Evolutionary conservation across 2,797 vertebrate species (phyloP).

Genomic region (Chaenodraco wilsoni): DNA sequence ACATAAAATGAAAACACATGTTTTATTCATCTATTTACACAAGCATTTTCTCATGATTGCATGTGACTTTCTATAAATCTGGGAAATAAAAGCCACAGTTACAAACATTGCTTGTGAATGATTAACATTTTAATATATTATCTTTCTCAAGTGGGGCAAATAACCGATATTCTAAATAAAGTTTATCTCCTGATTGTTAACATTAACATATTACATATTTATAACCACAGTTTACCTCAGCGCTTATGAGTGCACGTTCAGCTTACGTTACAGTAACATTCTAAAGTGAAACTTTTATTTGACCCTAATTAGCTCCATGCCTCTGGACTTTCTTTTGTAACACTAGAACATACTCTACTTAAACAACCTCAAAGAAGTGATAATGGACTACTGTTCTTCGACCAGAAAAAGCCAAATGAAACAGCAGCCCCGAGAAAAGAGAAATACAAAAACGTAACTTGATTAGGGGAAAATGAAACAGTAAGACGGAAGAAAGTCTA

Average conservation of each 20-base stretch:
- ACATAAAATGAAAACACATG: not conserved
- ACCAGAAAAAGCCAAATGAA: slow-evolving; percentile 53
- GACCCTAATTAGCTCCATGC: slow-evolving; percentile 15
- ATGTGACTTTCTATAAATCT: not conserved
- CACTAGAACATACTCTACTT: slow-evolving; percentile 32
- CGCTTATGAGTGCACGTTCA: not conserved
- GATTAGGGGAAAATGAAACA: slow-evolving; percentile 82
- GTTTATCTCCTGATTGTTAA: not conserved
- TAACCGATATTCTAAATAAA: no score
- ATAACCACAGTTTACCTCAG: slow-evolving; percentile 4
- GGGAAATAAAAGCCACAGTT: not conserved
- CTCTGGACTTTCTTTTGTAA: slow-evolving; percentile 17
- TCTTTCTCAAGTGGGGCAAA: not conserved
- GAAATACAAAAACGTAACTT: slow-evolving; percentile 77
- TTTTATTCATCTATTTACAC: not conserved
- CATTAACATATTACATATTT: not conserved
- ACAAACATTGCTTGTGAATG: not conserved
- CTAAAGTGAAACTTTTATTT: slow-evolving; percentile 2
- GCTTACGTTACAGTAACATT: not conserved
- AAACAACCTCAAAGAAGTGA: slow-evolving; percentile 45
- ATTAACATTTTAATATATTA: no score
- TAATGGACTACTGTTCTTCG: slow-evolving; percentile 40
- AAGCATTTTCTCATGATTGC: not conserved
- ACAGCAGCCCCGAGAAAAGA: slow-evolving; percentile 56
- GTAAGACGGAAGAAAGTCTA: slow-evolving; percentile 87